Evolutionary conservation across 2,113 vertebrate genomes (phyloP).

Genomic region (Picathartes gymnocephalus): DNA sequence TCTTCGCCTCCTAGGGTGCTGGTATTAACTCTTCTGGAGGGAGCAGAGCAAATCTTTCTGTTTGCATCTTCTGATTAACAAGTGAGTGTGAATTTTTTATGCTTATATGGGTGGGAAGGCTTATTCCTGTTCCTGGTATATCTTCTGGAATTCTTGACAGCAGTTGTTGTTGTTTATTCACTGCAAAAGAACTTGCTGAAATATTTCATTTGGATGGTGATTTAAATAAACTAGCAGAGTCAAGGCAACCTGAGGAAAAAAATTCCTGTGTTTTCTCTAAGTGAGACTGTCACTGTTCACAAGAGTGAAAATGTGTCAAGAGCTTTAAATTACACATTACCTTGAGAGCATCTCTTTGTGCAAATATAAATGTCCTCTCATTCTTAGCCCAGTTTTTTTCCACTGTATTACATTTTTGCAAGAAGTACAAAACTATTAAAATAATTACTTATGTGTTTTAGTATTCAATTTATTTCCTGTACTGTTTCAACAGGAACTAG

Average conservation of each 20-base stretch:
- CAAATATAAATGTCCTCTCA: not conserved
- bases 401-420: not conserved
- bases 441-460: not conserved
- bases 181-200: not conserved
- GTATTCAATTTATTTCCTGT: not conserved
- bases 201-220: not conserved
- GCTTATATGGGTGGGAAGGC: not conserved
- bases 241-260: not conserved
- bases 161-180: not conserved
- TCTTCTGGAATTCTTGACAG: not conserved
- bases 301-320: not conserved
- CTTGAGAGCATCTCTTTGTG: not conserved
- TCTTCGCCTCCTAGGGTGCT: rapidly evolving
- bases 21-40: not conserved
- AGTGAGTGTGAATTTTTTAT: not conserved
- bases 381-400: not conserved
- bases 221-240: not conserved
- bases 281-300: not conserved
- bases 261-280: not conserved
- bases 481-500: not conserved
- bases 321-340: not conserved
- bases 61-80: not conserved
- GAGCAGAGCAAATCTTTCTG: not conserved
- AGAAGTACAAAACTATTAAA: not conserved
- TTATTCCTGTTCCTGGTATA: not conserved